Evolutionary conservation across 2,113 vertebrate genomes (phyloP).

Genomic region (Tenrec ecaudatus): DNA sequence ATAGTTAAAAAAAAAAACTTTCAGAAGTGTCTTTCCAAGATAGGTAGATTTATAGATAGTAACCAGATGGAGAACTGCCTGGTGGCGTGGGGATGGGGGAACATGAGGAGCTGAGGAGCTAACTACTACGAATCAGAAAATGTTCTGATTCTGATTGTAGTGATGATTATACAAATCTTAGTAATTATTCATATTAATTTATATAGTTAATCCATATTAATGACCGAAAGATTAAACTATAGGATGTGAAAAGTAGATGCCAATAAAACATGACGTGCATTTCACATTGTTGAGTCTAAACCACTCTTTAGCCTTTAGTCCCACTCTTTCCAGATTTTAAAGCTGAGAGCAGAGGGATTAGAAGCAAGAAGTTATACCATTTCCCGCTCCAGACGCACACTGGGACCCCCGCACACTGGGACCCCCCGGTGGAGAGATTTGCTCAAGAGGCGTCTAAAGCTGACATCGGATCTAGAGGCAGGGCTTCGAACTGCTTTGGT

Average conservation of each 20-base stretch:
- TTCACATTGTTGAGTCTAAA: conserved; percentile 29
- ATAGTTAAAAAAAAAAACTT: not conserved
- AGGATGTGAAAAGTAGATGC: too few species aligned
- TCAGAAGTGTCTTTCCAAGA: not conserved
- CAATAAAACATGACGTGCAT: not conserved
- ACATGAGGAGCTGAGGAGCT: too few species aligned
- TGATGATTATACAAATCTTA: too few species aligned
- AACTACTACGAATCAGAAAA: too few species aligned
- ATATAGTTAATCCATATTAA: too few species aligned
- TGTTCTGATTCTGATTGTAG: too few species aligned
- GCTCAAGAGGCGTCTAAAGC: too few species aligned
- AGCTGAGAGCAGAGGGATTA: not conserved
- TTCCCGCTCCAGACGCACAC: not conserved
- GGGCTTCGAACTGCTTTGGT: too few species aligned
- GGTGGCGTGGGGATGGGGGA: too few species aligned
- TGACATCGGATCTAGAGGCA: not conserved
- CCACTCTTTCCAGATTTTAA: conserved; percentile 3
- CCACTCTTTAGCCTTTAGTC: not conserved
- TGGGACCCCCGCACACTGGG: conserved; percentile 1
- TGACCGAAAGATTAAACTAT: too few species aligned
- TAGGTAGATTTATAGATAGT: not conserved
- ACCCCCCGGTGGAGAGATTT: not conserved
- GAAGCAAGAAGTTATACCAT: not conserved
- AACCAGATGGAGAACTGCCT: too few species aligned
- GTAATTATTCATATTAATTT: too few species aligned